Evolutionary conservation across 2,888 invertebrate genomes (phyloP).

Genomic region (Dynastes tityus): DNA sequence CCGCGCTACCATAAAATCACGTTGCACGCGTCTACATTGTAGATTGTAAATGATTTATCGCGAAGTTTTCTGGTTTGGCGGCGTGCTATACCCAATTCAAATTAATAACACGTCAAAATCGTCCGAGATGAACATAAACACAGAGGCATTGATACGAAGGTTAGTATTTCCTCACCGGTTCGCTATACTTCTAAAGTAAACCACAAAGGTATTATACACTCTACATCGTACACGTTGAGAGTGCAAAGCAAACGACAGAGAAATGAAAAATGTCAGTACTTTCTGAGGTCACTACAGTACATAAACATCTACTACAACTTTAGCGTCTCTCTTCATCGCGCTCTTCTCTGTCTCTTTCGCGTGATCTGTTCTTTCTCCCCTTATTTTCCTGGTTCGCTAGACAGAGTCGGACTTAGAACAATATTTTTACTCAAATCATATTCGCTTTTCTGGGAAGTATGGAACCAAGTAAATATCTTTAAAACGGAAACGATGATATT

Average conservation of each 20-base stretch:
- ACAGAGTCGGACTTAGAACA: constrained; percentile 15
- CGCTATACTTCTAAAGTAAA: not conserved
- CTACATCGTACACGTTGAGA: not conserved
- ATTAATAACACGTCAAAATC: constrained; percentile 18
- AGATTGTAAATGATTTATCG: constrained; percentile 8
- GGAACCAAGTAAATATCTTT: no score
- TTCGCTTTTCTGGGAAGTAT: no score
- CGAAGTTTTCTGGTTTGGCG: not conserved
- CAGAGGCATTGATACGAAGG: not conserved
- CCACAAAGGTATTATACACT: not conserved
- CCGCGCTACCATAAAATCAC: constrained; percentile 7
- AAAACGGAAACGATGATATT: no score
- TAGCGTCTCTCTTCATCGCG: constrained; percentile 18
- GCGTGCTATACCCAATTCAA: not conserved
- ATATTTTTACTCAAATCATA: not conserved
- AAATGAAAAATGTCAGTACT: constrained; percentile 46
- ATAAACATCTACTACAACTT: constrained; percentile 43
- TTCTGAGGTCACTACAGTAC: constrained; percentile 46
- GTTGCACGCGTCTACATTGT: constrained; percentile 16
- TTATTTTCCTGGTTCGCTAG: constrained; percentile 32
- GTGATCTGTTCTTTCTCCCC: constrained; percentile 43
- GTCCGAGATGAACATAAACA: constrained; percentile 13
- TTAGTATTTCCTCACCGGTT: not conserved
- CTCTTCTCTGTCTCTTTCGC: constrained; percentile 23
- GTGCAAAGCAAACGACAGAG: constrained; percentile 31